These are phyloP conservation scores for Onychostoma macrolepis DNA, from an alignment of 2,113 vertebrate species.

Conservation along the genomic window DNA sequence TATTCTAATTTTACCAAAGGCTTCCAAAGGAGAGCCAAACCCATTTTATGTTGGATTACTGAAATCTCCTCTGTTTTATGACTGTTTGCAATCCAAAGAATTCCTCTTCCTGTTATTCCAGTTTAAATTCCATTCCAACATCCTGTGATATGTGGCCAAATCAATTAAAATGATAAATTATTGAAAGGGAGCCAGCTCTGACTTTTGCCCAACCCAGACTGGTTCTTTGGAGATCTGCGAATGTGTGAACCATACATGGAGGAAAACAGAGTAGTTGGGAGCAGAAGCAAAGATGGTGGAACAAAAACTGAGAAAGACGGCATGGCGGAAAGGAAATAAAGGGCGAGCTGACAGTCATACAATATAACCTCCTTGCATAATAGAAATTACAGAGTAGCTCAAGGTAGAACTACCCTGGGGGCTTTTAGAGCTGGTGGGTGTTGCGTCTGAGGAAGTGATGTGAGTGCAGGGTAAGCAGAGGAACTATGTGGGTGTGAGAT, in stretches of 20 bases:
- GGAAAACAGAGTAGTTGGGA: background rate
- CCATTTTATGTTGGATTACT: background rate
- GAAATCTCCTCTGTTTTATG: background rate
- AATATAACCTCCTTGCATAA: constrained; percentile 17
- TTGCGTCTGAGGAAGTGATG: background rate
- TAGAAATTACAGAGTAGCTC: constrained; percentile 23
- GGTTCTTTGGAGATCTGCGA: background rate
- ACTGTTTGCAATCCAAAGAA: background rate
- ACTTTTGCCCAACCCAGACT: background rate
- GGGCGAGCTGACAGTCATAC: background rate
- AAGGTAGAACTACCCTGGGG: constrained; percentile 12
- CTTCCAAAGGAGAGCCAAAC: background rate
- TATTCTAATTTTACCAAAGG: background rate
- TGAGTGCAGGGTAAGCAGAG: background rate
- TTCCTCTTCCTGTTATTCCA: background rate
- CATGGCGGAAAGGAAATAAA: background rate
- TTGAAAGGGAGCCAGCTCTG: background rate
- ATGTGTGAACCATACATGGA: background rate
- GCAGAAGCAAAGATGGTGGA: background rate
- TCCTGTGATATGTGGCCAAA: background rate
- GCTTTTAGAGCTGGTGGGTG: constrained; percentile 18
- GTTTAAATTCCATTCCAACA: background rate
- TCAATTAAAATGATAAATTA: background rate
- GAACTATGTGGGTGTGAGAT: constrained; percentile 29
- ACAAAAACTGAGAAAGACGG: background rate